These are phyloP conservation scores for Synodontis membranacea DNA, from an alignment of 2,113 vertebrate species.

Conservation along the genomic window DNA sequence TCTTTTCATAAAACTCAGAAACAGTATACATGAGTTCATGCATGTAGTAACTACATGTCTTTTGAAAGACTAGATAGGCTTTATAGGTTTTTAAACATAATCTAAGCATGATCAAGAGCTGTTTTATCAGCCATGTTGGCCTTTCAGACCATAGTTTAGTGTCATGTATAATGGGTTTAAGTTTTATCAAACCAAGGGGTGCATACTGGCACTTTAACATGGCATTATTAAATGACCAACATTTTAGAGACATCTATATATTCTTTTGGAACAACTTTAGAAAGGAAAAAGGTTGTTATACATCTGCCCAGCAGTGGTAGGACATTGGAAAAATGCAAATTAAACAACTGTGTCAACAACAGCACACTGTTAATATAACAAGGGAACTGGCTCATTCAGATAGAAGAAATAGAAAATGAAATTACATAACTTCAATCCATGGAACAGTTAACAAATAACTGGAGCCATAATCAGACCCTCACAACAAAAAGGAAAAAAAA, in stretches of 20 bases:
- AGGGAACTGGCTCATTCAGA: not conserved
- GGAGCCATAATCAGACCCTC: not conserved
- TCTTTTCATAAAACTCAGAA: not conserved
- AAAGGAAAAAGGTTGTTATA: not conserved
- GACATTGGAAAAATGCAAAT: constrained; percentile 17
- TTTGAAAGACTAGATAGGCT: not conserved
- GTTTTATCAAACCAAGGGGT: not conserved
- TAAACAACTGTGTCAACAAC: constrained; percentile 14
- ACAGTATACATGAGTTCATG: not conserved
- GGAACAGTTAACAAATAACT: not conserved
- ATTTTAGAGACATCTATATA: constrained; percentile 11
- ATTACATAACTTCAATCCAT: not conserved
- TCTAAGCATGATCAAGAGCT: not conserved
- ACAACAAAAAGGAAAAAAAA: not conserved
- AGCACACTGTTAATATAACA: constrained; percentile 20
- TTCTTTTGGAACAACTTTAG: not conserved
- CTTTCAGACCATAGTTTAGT: not conserved
- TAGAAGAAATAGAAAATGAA: not conserved
- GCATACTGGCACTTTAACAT: constrained; percentile 1
- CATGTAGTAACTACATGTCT: not conserved
- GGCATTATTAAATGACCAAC: not conserved
- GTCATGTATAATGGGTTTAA: not conserved
- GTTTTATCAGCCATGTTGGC: not conserved
- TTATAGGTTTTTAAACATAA: not conserved
- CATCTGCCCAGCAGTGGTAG: constrained; percentile 18